Evolutionary conservation across 2,113 vertebrate genomes (phyloP), one percentile per base, ranked within the genome.

Genomic region (Hydrochoerus hydrochaeris): DNA sequence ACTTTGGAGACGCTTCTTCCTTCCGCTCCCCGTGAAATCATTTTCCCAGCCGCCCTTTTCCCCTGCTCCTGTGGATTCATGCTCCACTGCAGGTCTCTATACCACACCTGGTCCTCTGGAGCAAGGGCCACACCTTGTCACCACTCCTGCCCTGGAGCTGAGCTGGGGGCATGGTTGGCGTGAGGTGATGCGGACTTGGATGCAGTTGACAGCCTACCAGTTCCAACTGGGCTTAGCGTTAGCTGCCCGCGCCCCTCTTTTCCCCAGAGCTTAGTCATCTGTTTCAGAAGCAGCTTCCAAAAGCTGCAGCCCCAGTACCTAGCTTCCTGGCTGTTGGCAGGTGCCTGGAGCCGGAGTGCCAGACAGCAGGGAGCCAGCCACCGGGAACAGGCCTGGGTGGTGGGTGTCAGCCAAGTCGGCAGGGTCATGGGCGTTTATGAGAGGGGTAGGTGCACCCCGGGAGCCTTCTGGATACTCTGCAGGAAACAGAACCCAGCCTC

Each of bases 301-400:
- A 88, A 67, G 90, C 98, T 97, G 98, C 96, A 92, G 95, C 90
- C 96, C 65, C 90, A 91, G 92, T 96, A 95, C 97, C 95, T 97
- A 86, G 97, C 95, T 98, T 98, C 98, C 96, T 90, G 97, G 97
- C 77, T 97, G 97, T 92, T 98, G 98, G 98, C 98, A 98, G 97
- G 96, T 98, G 97, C 94, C 95, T 94, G 98, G 97, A 98, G 97
- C 97, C 49, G 0, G 1, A 95, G 97, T 96, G 97, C 95, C 98
- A 98, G 97, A 84, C 97, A 28, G 22, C 96, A 93, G 95, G 96
- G 97, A 97, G 93, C 95, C 97, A 97, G 96, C 87, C 96, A 85
- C 97, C 24, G 96, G 98, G 97, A 97, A 93, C 98, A 80, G 4
- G 93, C 67, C 92, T 86, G 94, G 93, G 95, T 0, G 81, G 96